These are phyloP conservation scores for Meganola albula DNA, from an alignment of 2,888 invertebrate genomes.

Conservation along the genomic window DNA sequence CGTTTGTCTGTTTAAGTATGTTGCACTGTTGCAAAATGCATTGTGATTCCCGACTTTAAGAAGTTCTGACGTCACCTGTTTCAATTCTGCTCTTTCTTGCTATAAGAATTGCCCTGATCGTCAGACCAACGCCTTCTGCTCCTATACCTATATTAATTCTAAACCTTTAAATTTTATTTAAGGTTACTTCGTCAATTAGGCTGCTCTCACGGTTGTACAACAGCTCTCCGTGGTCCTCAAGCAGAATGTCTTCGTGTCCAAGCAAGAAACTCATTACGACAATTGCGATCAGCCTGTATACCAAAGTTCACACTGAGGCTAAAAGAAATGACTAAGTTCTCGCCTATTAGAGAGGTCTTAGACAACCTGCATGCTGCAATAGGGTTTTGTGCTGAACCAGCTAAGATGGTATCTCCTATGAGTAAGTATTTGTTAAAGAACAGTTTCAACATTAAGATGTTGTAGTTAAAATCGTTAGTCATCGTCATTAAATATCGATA, in stretches of 20 bases:
- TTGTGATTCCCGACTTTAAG: no score
- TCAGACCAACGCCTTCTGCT: no score
- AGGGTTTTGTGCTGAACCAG: conserved; percentile 96
- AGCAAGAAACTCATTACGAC: conserved; percentile 81
- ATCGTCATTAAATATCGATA: no score
- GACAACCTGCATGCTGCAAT: conserved; percentile 97
- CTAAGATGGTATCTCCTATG: conserved; percentile 89
- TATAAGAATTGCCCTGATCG: no score
- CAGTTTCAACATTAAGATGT: no score
- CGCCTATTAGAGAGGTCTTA: conserved; percentile 88
- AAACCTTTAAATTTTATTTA: no score
- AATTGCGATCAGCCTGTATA: conserved; percentile 81
- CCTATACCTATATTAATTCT: no score
- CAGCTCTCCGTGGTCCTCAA: conserved; percentile 90
- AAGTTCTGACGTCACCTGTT: no score
- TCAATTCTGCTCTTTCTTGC: no score
- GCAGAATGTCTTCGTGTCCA: conserved; percentile 94
- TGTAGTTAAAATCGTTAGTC: no score
- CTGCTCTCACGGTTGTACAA: conserved; percentile 93
- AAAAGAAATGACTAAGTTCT: conserved; percentile 85
- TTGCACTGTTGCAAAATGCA: no score
- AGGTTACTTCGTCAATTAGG: conserved; percentile 93
- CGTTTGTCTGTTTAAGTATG: no score
- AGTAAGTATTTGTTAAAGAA: conserved; percentile 80
- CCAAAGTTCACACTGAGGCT: conserved; percentile 74